These are phyloP conservation scores for Seriola dumerili DNA, from an alignment of 2,113 vertebrate species.

Conservation along the genomic window DNA sequence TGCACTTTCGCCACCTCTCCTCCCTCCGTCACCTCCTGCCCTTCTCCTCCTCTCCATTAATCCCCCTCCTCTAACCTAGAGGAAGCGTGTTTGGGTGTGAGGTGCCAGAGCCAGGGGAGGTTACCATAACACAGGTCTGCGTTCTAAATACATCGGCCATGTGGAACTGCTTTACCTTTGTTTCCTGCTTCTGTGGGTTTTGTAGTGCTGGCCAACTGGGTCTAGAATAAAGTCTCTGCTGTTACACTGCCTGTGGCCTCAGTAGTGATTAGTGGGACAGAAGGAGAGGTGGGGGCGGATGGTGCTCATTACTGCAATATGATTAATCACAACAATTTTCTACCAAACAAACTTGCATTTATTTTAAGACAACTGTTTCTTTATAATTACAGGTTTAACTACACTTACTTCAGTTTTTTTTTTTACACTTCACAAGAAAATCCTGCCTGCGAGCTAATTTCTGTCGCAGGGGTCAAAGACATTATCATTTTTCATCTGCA, in stretches of 20 bases:
- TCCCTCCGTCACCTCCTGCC: constrained; percentile 32
- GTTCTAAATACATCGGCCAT: constrained; percentile 79
- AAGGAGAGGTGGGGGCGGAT: constrained; percentile 41
- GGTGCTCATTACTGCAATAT: constrained; percentile 52
- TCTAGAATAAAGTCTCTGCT: constrained; percentile 62
- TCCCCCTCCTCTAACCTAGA: constrained; percentile 53
- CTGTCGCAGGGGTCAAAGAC: constrained; percentile 52
- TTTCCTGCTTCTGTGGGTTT: constrained; percentile 80
- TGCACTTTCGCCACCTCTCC: constrained; percentile 38
- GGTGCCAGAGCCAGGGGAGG: constrained; percentile 73
- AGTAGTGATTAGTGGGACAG: constrained; percentile 58
- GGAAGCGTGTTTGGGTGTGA: constrained; percentile 72
- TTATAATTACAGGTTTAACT: constrained; percentile 21
- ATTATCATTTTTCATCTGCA: constrained; percentile 54
- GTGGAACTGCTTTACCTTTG: constrained; percentile 81
- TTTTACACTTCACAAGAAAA: constrained; percentile 25
- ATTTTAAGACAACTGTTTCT: constrained; percentile 11
- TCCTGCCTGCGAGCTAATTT: constrained; percentile 40
- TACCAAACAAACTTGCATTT: constrained; percentile 13
- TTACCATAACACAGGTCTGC: constrained; percentile 78
- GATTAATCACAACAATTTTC: constrained; percentile 47
- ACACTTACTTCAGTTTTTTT: background rate
- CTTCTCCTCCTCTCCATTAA: constrained; percentile 27
- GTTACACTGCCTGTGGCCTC: constrained; percentile 60
- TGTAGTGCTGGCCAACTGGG: constrained; percentile 63